phyloP scores from a whole-genome alignment of 2,888 invertebrate genomes.

The Philhelius pedissequus region DNA sequence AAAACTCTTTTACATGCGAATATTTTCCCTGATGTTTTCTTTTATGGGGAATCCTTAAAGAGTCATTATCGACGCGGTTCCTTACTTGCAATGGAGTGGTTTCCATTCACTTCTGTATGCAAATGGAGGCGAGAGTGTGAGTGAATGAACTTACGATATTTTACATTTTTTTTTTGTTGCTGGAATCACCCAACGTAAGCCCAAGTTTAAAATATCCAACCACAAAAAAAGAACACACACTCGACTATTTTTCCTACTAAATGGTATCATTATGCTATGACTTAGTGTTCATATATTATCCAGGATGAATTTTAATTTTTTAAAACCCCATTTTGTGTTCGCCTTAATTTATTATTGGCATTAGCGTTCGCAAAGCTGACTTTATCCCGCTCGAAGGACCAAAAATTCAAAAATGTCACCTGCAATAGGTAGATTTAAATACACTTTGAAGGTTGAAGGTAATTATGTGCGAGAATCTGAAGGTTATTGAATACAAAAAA shows the following conservation, averaged over 20 bases:
- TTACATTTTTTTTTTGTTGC: background rate
- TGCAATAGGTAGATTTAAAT: constrained; percentile 3
- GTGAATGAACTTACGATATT: constrained; percentile 39
- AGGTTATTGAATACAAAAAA: background rate
- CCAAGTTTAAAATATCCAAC: background rate
- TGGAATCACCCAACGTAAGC: background rate
- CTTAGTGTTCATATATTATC: constrained; percentile 33
- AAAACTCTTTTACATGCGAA: constrained; percentile 34
- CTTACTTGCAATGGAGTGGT: too few species aligned
- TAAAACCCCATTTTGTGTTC: background rate
- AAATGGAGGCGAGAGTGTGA: background rate
- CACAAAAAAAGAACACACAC: background rate
- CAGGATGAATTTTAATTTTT: constrained; percentile 51
- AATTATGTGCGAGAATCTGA: background rate
- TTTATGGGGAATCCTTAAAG: constrained; percentile 34
- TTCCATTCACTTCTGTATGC: background rate
- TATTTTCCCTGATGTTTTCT: background rate
- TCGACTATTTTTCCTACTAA: background rate
- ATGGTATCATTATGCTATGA: constrained; percentile 21
- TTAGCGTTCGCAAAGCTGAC: constrained; percentile 39
- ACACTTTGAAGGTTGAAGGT: constrained; percentile 3
- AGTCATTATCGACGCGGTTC: constrained; percentile 47
- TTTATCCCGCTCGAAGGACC: constrained; percentile 44
- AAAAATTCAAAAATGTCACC: background rate
- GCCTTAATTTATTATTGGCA: constrained; percentile 47